Evolutionary conservation across 2,113 vertebrate genomes (phyloP).

Genomic region (Helogale parvula): DNA sequence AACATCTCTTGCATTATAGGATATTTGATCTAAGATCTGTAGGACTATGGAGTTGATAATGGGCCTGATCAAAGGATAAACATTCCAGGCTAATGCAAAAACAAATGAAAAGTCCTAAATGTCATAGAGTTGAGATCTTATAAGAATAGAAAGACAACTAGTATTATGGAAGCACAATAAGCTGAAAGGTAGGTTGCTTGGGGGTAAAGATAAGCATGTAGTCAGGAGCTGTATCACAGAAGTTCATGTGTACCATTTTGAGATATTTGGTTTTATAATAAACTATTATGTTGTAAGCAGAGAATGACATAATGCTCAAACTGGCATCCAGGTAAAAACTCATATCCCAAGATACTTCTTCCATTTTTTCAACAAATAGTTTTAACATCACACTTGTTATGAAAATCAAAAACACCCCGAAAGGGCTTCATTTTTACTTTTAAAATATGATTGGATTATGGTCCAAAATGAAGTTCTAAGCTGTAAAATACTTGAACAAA

Average conservation of each 20-base stretch:
- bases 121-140: not conserved
- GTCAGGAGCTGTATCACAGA: not conserved
- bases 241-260: not conserved
- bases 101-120: not conserved
- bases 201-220: not conserved
- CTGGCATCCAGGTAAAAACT: not conserved
- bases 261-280: not conserved
- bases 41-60: not conserved
- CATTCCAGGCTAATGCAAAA: not conserved
- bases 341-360: not conserved
- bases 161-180: not conserved
- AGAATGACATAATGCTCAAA: not conserved
- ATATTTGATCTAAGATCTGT: not conserved
- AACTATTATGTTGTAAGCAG: not conserved
- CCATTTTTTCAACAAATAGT: not conserved
- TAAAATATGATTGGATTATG: conserved; percentile 7
- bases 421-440: not conserved
- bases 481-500: conserved; percentile 47
- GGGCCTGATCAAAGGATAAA: not conserved
- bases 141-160: not conserved
- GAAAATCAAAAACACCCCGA: not conserved
- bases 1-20: not conserved
- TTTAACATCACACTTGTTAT: not conserved
- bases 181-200: not conserved
- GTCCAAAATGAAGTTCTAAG: conserved; percentile 12